These are phyloP conservation scores for Centropristis striata DNA, from an alignment of 2,113 vertebrate species.

Conservation along the genomic window DNA sequence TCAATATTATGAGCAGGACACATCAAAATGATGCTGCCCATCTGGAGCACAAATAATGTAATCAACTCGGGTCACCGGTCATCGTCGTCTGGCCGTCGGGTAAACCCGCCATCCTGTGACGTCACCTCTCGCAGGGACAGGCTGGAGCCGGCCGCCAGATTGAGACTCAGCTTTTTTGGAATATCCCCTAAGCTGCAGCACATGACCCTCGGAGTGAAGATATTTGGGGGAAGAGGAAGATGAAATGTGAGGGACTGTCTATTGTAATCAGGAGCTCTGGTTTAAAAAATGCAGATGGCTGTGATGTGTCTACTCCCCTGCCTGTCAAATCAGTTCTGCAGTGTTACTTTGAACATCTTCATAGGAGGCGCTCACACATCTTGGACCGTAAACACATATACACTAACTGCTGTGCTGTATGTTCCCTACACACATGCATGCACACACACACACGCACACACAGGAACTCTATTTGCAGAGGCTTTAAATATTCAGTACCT, in stretches of 20 bases:
- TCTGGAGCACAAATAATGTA: conserved; percentile 80
- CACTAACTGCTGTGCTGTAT: not conserved
- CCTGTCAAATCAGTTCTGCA: conserved; percentile 58
- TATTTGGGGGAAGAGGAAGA: conserved; percentile 33
- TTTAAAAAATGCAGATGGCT: conserved; percentile 44
- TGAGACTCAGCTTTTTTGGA: conserved; percentile 35
- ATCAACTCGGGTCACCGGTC: conserved; percentile 77
- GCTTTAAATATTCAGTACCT: conserved; percentile 82
- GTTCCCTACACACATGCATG: not conserved
- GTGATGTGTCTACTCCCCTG: conserved; percentile 46
- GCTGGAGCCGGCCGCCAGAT: conserved; percentile 28
- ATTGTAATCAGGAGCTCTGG: conserved; percentile 40
- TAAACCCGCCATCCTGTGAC: conserved; percentile 66
- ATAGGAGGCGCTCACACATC: not conserved
- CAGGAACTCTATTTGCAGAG: conserved; percentile 56
- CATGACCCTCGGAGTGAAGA: conserved; percentile 30
- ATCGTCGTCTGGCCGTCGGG: conserved; percentile 51
- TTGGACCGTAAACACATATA: conserved; percentile 25
- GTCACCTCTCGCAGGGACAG: conserved; percentile 47
- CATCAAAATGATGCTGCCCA: conserved; percentile 71
- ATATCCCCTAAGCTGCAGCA: conserved; percentile 30
- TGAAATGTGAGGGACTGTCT: conserved; percentile 59
- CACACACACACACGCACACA: conserved; percentile 26
- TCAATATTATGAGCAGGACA: conserved; percentile 60
- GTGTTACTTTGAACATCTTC: conserved; percentile 43